Evolutionary conservation across 2,888 invertebrate genomes (phyloP).

Genomic region (Drosophila gaucha): DNA sequence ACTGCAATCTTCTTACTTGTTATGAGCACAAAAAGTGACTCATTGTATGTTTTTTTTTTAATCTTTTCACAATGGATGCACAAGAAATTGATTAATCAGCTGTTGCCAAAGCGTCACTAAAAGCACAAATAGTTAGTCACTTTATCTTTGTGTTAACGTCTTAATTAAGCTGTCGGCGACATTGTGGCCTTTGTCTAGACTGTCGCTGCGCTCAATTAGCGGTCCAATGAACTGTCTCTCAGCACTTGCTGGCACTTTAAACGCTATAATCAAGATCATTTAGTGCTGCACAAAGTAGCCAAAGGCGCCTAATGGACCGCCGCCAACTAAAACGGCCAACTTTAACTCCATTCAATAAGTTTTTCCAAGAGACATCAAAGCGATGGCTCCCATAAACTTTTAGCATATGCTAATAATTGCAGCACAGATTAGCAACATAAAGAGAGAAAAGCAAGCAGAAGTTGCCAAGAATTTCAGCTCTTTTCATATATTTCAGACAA

Average conservation of each 20-base stretch:
- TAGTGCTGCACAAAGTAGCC: slow-evolving; percentile 45
- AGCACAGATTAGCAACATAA: slow-evolving; percentile 47
- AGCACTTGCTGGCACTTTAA: slow-evolving; percentile 48
- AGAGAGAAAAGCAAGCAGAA: slow-evolving; percentile 14
- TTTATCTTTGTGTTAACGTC: slow-evolving; percentile 36
- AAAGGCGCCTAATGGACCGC: slow-evolving; percentile 63
- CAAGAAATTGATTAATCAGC: slow-evolving; percentile 26
- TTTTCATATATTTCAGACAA: slow-evolving; percentile 19
- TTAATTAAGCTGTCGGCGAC: slow-evolving; percentile 34
- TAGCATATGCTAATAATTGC: slow-evolving; percentile 60
- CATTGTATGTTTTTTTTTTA: neutral
- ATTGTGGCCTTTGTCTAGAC: slow-evolving; percentile 54
- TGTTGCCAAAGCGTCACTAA: neutral
- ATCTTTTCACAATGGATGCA: neutral
- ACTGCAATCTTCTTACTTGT: neutral
- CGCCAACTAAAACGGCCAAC: slow-evolving; percentile 30
- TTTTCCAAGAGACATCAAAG: slow-evolving; percentile 58
- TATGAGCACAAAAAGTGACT: neutral
- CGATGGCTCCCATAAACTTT: slow-evolving; percentile 33
- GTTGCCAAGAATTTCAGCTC: slow-evolving; percentile 13
- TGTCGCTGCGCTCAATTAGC: slow-evolving; percentile 56
- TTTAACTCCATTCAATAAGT: slow-evolving; percentile 50
- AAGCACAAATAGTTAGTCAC: slow-evolving; percentile 9
- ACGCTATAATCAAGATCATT: slow-evolving; percentile 57
- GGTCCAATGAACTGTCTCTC: slow-evolving; percentile 64